phyloP scores from a whole-genome alignment of 2,797 vertebrate species.

The Pangasius sanitwongsei region DNA sequence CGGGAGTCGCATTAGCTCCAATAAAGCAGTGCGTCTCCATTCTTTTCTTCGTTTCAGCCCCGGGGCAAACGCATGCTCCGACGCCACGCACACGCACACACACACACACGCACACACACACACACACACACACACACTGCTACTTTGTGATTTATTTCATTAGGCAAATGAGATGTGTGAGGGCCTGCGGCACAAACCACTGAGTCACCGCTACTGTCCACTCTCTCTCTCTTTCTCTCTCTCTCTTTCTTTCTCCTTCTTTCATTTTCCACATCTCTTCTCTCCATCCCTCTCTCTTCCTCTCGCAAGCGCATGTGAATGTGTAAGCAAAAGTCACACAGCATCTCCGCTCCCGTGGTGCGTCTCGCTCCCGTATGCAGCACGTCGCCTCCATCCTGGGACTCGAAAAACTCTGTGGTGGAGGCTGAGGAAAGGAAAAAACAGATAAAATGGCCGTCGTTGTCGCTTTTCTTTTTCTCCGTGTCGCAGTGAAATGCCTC shows the following conservation, averaged over 20 bases:
- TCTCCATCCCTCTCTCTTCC: neutral
- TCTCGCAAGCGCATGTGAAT: neutral
- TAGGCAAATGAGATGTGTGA: slow-evolving; percentile 76
- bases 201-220: slow-evolving; percentile 64
- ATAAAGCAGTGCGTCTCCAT: slow-evolving; percentile 63
- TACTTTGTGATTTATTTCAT: slow-evolving; percentile 79
- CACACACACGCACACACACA: neutral
- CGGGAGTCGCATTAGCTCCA: slow-evolving; percentile 66
- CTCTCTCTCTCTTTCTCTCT: neutral
- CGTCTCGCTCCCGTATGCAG: neutral
- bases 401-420: neutral
- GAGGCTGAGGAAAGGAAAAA: neutral
- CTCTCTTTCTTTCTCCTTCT: neutral
- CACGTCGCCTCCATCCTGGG: neutral
- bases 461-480: neutral
- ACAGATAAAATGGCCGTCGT: neutral
- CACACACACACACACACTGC: slow-evolving; percentile 59
- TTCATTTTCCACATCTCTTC: neutral
- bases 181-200: slow-evolving; percentile 66
- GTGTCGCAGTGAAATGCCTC: neutral
- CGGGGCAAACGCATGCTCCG: slow-evolving; percentile 57
- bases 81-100: slow-evolving; percentile 40
- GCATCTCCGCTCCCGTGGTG: neutral
- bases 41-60: slow-evolving; percentile 63
- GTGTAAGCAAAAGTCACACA: slow-evolving; percentile 5